These are phyloP conservation scores for Megalonaias nervosa DNA, from an alignment of 1,140 invertebrate genomes.

Conservation along the genomic window DNA sequence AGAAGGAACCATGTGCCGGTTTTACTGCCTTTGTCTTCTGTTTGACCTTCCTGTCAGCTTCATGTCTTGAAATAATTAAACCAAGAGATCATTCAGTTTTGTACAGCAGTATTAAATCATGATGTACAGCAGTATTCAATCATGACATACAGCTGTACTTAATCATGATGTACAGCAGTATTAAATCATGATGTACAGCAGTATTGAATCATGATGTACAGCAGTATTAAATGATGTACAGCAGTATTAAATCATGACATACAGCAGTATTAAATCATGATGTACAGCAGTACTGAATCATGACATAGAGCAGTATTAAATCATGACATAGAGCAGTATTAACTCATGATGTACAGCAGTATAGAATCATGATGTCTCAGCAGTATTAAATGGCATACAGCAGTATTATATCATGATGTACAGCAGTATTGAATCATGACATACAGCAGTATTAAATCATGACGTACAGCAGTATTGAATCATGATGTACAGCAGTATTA, in stretches of 20 bases:
- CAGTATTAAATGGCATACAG: background rate
- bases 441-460: background rate
- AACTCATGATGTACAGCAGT: background rate
- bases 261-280: background rate
- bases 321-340: background rate
- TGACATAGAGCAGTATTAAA: background rate
- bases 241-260: background rate
- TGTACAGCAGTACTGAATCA: background rate
- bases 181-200: background rate
- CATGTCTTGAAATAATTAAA: slow-evolving; percentile 52
- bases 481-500: background rate
- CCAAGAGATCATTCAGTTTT: background rate
- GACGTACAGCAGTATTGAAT: background rate
- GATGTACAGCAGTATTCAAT: background rate
- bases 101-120: slow-evolving; percentile 1
- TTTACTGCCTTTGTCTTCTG: slow-evolving; percentile 35
- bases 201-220: no score
- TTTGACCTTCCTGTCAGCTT: slow-evolving; percentile 51
- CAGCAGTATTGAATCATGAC: background rate
- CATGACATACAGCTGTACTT: background rate
- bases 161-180: background rate
- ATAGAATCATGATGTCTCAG: no score
- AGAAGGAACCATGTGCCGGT: slow-evolving; percentile 42
- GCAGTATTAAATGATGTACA: background rate
- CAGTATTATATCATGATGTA: background rate